Conservation (phyloP, 1,140 invertebrate genomes). For the Notospermus geniculatus region DNA sequence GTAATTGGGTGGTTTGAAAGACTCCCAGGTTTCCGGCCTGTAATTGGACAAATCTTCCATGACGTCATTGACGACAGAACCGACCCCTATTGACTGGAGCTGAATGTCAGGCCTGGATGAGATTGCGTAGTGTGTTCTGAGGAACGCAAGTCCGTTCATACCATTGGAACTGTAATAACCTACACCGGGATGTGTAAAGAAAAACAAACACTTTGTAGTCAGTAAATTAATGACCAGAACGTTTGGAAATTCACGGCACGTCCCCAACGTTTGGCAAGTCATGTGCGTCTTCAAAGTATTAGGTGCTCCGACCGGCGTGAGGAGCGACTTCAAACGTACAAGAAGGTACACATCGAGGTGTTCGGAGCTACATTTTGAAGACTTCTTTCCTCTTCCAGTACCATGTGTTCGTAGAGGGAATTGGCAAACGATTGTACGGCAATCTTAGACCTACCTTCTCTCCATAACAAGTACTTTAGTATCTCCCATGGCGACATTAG, state of each 20-base stretch:
- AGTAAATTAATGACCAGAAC: too few species aligned
- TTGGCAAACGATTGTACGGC: too few species aligned
- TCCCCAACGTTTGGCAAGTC: too few species aligned
- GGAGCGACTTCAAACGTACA: too few species aligned
- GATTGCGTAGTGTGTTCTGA: background rate
- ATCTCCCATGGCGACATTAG: conserved; percentile 6
- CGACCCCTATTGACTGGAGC: conserved; percentile 5
- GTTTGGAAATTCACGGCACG: too few species aligned
- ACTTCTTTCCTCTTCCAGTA: too few species aligned
- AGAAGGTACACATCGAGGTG: too few species aligned
- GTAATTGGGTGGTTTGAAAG: conserved; percentile 7
- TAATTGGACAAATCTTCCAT: conserved; percentile 6
- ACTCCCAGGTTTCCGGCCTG: background rate
- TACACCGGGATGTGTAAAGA: background rate
- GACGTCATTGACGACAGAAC: conserved; percentile 5
- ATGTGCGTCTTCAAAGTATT: too few species aligned
- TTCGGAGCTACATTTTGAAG: too few species aligned
- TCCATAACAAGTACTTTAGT: background rate
- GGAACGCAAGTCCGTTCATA: background rate
- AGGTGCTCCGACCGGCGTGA: too few species aligned
- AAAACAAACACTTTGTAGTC: background rate
- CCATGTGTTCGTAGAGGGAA: too few species aligned
- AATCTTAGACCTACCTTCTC: conserved; percentile 2
- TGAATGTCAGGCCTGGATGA: background rate
- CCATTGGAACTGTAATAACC: background rate